A percentile compares a stretch with the other conserved stretches of the same genome.
Conservation (phyloP, 2,888 invertebrate genomes). For the Osedax fenrisi region DNA sequence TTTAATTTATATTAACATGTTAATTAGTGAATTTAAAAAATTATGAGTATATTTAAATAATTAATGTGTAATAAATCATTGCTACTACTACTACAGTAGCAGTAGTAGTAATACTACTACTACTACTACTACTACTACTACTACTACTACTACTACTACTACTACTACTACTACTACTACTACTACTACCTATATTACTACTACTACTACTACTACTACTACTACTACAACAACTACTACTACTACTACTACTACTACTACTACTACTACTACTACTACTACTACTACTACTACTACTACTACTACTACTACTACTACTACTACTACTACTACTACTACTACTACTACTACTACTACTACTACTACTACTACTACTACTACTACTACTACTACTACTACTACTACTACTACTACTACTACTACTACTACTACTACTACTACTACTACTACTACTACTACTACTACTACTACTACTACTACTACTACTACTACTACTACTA, state of each 20-base stretch:
- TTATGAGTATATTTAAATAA: too few species aligned
- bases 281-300: constrained; percentile 3
- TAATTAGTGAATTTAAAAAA: too few species aligned
- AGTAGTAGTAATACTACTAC: too few species aligned
- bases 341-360: constrained; percentile 3
- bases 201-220: constrained; percentile 3
- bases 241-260: constrained; percentile 3
- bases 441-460: constrained; percentile 3
- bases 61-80: too few species aligned
- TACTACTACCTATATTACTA: neutral
- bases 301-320: constrained; percentile 3
- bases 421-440: constrained; percentile 3
- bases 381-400: constrained; percentile 3
- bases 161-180: constrained; percentile 3
- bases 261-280: constrained; percentile 3
- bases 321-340: constrained; percentile 3
- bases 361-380: constrained; percentile 3
- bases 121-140: constrained; percentile 3
- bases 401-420: constrained; percentile 3
- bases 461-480: constrained; percentile 3
- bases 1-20: too few species aligned
- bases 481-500: constrained; percentile 3
- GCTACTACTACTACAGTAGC: too few species aligned
- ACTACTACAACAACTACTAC: too few species aligned
- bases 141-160: constrained; percentile 3